A percentile compares a stretch with the other conserved stretches of the same genome.
Evolutionary conservation across 2,113 vertebrate genomes (phyloP).

Genomic region (Oplegnathus fasciatus): DNA sequence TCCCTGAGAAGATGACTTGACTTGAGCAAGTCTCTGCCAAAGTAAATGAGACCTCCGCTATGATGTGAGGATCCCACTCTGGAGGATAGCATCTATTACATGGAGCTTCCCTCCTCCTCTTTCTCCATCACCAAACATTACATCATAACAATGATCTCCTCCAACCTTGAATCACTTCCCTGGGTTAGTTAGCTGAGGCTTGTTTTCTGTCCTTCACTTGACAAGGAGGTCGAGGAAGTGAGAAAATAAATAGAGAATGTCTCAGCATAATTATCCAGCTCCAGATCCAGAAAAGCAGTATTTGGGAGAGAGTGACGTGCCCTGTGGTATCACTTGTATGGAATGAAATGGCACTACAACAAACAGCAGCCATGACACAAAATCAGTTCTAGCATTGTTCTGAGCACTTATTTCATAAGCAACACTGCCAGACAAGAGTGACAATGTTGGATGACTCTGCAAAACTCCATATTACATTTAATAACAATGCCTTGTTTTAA

Average conservation of each 20-base stretch:
- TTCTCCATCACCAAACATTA: constrained; percentile 56
- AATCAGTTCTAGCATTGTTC: not conserved
- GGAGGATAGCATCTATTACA: constrained; percentile 69
- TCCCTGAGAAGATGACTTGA: constrained; percentile 64
- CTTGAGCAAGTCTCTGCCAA: constrained; percentile 65
- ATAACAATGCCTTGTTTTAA: too few species aligned
- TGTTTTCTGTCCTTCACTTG: constrained; percentile 30
- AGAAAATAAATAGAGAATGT: constrained; percentile 44
- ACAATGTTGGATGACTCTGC: too few species aligned
- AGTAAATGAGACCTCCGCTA: constrained; percentile 70
- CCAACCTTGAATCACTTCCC: constrained; percentile 34
- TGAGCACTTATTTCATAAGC: not conserved
- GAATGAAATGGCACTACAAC: not conserved
- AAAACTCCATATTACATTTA: not conserved
- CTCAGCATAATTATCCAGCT: constrained; percentile 61
- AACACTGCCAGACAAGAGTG: not conserved
- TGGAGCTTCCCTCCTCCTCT: not conserved
- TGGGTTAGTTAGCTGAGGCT: not conserved
- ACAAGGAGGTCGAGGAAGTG: not conserved
- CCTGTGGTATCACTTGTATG: not conserved
- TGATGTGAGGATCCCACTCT: constrained; percentile 62
- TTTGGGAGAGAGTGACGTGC: constrained; percentile 46
- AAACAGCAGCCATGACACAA: not conserved
- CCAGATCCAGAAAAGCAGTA: constrained; percentile 57
- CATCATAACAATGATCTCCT: constrained; percentile 62